A percentile compares a stretch with the other conserved stretches of the same genome.
Conservation (phyloP, 1,140 invertebrate genomes). For the Scaptomyza graminum region DNA sequence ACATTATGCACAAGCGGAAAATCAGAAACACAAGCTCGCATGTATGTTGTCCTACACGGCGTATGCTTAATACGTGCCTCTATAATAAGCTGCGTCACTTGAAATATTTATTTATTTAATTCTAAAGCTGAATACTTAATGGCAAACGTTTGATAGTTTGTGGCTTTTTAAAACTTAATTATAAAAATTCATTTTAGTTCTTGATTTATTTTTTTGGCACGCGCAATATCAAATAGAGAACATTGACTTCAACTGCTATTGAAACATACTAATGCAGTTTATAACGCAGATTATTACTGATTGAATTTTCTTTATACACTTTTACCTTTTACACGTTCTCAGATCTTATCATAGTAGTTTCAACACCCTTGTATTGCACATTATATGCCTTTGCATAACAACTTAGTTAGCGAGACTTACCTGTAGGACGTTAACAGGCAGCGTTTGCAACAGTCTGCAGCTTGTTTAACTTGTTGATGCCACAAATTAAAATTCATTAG, state of each 20-base stretch:
- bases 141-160: conserved; percentile 27
- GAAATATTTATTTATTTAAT: conserved; percentile 9
- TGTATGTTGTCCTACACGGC: conserved; percentile 65
- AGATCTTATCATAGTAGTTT: no score
- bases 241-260: neutral
- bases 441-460: conserved; percentile 21
- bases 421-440: neutral
- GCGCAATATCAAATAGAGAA: neutral
- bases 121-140: conserved; percentile 28
- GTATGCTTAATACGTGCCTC: conserved; percentile 71
- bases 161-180: conserved; percentile 4
- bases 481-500: conserved; percentile 77
- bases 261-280: no score
- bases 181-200: conserved; percentile 2
- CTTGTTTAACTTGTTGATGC: conserved; percentile 76
- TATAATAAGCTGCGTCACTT: conserved; percentile 26
- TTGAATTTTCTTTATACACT: no score
- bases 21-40: conserved; percentile 3
- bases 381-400: conserved; percentile 10
- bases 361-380: neutral
- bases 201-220: conserved; percentile 32
- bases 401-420: conserved; percentile 6
- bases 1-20: conserved; percentile 52
- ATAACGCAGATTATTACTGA: no score
- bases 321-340: no score